Conservation (phyloP, 2,113 vertebrate species). For the Callocephalon fimbriatum region DNA sequence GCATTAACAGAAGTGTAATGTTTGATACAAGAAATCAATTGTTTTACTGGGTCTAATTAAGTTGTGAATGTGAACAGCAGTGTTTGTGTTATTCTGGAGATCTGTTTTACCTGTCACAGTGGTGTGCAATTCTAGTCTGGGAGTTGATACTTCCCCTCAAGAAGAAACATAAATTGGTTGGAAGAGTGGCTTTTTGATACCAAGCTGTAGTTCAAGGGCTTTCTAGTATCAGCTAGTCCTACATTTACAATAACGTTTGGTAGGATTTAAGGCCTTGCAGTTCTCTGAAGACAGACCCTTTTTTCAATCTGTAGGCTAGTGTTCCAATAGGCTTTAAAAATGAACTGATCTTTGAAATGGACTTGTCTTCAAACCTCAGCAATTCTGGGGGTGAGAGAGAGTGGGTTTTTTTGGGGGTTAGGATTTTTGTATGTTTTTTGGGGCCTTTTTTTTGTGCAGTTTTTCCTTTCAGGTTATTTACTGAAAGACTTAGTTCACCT, state of each 20-base stretch:
- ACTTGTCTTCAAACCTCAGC: background rate
- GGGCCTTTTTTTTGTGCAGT: background rate
- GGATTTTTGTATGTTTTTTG: background rate
- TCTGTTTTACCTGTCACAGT: background rate
- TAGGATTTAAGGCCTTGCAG: background rate
- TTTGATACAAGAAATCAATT: slow-evolving; percentile 13
- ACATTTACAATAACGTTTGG: background rate
- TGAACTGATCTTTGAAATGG: background rate
- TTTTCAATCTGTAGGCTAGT: background rate
- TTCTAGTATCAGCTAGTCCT: background rate
- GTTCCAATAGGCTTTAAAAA: background rate
- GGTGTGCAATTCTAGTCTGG: background rate
- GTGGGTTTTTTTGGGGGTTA: fast-evolving
- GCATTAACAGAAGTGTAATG: background rate
- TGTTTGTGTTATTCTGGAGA: background rate
- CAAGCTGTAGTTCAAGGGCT: background rate
- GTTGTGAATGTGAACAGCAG: background rate
- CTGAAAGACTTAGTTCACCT: background rate
- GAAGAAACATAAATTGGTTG: background rate
- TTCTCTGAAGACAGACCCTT: background rate
- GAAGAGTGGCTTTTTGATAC: background rate
- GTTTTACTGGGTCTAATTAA: background rate
- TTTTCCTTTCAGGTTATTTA: background rate
- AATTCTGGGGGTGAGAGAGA: background rate
- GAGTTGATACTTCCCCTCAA: background rate